These are phyloP conservation scores for Galerucella calmariensis DNA, from an alignment of 2,888 invertebrate genomes.

Conservation along the genomic window DNA sequence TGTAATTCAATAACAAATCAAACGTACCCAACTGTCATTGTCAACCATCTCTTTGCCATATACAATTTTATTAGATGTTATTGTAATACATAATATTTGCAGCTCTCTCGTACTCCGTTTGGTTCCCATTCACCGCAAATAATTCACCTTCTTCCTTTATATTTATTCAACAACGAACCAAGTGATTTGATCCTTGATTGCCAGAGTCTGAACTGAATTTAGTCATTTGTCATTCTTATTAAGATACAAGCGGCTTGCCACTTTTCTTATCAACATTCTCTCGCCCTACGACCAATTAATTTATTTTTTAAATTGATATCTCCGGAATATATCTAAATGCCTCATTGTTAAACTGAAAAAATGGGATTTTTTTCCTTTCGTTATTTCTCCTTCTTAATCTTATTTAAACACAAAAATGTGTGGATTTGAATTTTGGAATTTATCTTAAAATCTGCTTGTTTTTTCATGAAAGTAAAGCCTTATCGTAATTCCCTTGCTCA, in stretches of 20 bases:
- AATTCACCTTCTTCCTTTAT: constrained; percentile 12
- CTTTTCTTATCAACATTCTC: background rate
- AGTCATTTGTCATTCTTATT: constrained; percentile 8
- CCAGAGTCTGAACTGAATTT: constrained; percentile 9
- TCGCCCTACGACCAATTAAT: background rate
- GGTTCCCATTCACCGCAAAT: background rate
- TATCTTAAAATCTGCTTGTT: too few species aligned
- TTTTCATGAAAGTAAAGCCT: too few species aligned
- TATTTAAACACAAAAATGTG: background rate
- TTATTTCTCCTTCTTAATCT: background rate
- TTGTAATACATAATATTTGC: too few species aligned
- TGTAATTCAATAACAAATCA: too few species aligned
- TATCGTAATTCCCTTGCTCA: too few species aligned
- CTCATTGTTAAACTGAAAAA: background rate
- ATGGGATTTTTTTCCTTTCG: background rate
- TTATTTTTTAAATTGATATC: background rate
- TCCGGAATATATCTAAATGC: background rate
- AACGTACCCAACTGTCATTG: too few species aligned
- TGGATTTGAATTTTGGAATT: too few species aligned
- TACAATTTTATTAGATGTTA: too few species aligned
- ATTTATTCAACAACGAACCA: background rate
- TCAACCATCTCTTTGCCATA: too few species aligned
- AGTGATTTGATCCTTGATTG: constrained; percentile 13
- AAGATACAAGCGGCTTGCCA: constrained; percentile 11
- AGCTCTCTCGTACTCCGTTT: background rate